These are phyloP conservation scores for Gonatopus flavifemur DNA, from an alignment of 1,140 invertebrate genomes.

Conservation along the genomic window DNA sequence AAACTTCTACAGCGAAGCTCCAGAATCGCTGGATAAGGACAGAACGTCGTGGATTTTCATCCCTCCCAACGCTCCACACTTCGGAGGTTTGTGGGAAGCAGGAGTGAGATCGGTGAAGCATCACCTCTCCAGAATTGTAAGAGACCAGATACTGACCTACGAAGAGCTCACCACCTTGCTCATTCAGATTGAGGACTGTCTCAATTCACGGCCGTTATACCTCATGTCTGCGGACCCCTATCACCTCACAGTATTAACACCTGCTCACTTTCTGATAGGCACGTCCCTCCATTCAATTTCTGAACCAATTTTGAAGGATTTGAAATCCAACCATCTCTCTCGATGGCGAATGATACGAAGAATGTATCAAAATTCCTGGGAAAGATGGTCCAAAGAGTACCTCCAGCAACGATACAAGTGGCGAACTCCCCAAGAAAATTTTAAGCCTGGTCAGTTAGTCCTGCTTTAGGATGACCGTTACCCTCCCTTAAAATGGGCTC, in stretches of 20 bases:
- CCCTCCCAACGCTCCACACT: no score
- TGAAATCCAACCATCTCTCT: background rate
- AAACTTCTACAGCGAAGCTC: no score
- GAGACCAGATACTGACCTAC: constrained; percentile 11
- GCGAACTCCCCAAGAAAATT: background rate
- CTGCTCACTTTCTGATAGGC: constrained; percentile 20
- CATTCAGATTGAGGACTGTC: constrained; percentile 15
- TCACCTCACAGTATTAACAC: constrained; percentile 17
- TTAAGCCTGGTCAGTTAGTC: background rate
- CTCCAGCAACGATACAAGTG: background rate
- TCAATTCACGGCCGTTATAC: constrained; percentile 24
- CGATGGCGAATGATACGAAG: background rate
- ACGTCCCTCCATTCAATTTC: background rate
- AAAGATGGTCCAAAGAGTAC: background rate
- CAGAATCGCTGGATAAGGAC: no score
- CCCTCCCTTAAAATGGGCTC: background rate
- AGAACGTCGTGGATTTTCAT: no score
- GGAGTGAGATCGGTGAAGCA: constrained; percentile 24
- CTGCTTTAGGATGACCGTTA: background rate
- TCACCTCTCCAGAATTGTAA: constrained; percentile 23
- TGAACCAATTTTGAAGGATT: background rate
- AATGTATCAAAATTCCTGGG: background rate
- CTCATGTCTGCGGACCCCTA: constrained; percentile 18
- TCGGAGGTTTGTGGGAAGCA: constrained; percentile 18
- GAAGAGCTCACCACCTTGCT: constrained; percentile 21